These are phyloP conservation scores for Neomonachus schauinslandi DNA, from an alignment of 2,113 vertebrate species.

Conservation along the genomic window DNA sequence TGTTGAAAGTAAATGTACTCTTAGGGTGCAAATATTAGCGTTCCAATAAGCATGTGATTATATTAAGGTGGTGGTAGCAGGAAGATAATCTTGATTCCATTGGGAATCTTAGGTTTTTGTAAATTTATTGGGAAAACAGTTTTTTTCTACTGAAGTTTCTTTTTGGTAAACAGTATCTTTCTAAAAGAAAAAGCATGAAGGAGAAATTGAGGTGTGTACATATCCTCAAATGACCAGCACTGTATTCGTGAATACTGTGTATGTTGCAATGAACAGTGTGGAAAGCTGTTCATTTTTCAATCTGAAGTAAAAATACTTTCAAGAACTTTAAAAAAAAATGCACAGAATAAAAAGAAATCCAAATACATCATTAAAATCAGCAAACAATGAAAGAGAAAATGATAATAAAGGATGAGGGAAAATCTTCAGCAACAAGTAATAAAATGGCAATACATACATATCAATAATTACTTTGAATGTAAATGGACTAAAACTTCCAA, in stretches of 20 bases:
- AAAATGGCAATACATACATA: neutral
- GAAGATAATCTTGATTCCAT: conserved; percentile 93
- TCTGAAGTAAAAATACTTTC: conserved; percentile 90
- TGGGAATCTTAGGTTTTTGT: conserved; percentile 92
- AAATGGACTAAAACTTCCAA: neutral
- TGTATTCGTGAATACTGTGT: conserved; percentile 90
- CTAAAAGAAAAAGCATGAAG: conserved; percentile 89
- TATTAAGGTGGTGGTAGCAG: conserved; percentile 90
- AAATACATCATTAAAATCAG: neutral
- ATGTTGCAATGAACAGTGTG: conserved; percentile 87
- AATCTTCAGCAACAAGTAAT: neutral
- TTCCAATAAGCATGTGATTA: conserved; percentile 89
- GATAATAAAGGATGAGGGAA: neutral
- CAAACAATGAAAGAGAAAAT: neutral
- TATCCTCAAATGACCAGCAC: conserved; percentile 89
- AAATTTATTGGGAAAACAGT: conserved; percentile 90
- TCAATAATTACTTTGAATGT: neutral
- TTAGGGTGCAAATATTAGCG: conserved; percentile 86
- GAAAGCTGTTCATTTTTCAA: conserved; percentile 89
- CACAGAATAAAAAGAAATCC: neutral
- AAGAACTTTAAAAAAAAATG: conserved; percentile 81
- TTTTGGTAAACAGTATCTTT: conserved; percentile 91
- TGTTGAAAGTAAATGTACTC: conserved; percentile 87
- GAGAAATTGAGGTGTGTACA: conserved; percentile 85
- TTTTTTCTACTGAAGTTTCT: conserved; percentile 91